These are phyloP conservation scores for Lasioglossum albipes DNA, from an alignment of 1,140 invertebrate genomes.

Conservation along the genomic window DNA sequence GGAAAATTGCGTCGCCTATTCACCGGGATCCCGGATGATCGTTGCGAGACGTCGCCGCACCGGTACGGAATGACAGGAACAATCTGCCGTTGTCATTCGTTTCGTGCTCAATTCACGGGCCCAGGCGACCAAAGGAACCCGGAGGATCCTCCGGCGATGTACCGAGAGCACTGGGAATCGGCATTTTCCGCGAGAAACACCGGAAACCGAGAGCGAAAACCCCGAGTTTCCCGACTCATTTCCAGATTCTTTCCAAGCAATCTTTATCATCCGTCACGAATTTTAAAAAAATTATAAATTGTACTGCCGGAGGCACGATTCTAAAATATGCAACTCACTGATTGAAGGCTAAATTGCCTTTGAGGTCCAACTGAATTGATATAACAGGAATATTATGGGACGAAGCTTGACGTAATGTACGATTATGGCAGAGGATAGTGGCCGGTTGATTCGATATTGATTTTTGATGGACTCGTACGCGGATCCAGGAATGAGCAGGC, in stretches of 20 bases:
- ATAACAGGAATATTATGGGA: too few species aligned
- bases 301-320: too few species aligned
- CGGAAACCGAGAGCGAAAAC: not conserved
- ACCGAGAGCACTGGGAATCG: slow-evolving; percentile 1
- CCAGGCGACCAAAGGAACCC: slow-evolving; percentile 9
- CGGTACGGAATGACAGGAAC: slow-evolving; percentile 64
- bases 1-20: slow-evolving; percentile 66
- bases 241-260: too few species aligned
- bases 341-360: too few species aligned
- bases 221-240: too few species aligned
- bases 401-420: too few species aligned
- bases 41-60: slow-evolving; percentile 53
- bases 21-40: slow-evolving; percentile 62
- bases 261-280: too few species aligned
- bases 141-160: not conserved
- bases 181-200: not conserved
- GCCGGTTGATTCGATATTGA: not conserved
- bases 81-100: slow-evolving; percentile 70
- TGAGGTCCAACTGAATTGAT: too few species aligned
- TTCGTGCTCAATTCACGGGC: slow-evolving; percentile 55
- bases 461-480: not conserved
- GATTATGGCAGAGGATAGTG: too few species aligned
- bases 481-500: not conserved
- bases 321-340: too few species aligned
- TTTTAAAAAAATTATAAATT: too few species aligned